A percentile compares a stretch with the other conserved stretches of the same genome.
These are phyloP conservation scores for Drosophila multiciliata DNA, from an alignment of 2,888 invertebrate genomes.

Conservation along the genomic window DNA sequence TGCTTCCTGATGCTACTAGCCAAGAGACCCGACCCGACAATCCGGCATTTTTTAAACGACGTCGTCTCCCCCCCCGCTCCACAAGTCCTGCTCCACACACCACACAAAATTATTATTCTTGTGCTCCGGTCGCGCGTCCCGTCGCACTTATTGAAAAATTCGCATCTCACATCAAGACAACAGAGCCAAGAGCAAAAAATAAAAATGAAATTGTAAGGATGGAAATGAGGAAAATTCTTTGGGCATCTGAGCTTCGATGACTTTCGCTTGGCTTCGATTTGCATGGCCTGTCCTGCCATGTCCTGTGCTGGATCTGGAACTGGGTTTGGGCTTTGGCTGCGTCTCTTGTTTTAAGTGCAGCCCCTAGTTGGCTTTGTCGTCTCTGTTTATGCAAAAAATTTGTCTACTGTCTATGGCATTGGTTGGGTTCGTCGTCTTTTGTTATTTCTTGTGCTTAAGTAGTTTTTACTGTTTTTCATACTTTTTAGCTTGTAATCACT, in stretches of 20 bases:
- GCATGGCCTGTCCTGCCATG: constrained; percentile 22
- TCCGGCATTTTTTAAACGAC: constrained; percentile 79
- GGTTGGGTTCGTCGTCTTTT: constrained; percentile 54
- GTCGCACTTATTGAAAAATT: constrained; percentile 80
- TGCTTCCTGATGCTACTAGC: constrained; percentile 71
- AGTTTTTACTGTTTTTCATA: constrained; percentile 81
- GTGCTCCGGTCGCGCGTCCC: constrained; percentile 51
- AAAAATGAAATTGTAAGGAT: constrained; percentile 5
- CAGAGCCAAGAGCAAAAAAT: constrained; percentile 6
- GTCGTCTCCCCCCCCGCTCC: constrained; percentile 31
- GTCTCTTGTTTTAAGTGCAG: constrained; percentile 78
- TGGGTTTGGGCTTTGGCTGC: constrained; percentile 2
- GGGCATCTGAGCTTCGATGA: constrained; percentile 64
- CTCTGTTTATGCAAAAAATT: constrained; percentile 81
- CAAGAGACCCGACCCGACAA: constrained; percentile 53
- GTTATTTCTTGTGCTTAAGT: constrained; percentile 81
- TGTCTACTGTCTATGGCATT: constrained; percentile 63
- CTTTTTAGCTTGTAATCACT: constrained; percentile 81
- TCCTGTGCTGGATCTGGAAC: constrained; percentile 26
- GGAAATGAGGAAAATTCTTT: constrained; percentile 38
- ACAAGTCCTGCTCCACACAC: constrained; percentile 23
- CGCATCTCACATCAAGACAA: constrained; percentile 58
- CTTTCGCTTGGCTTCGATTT: constrained; percentile 61
- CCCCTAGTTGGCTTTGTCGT: constrained; percentile 78
- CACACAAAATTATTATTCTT: constrained; percentile 68